Conservation (phyloP, 2,113 vertebrate genomes). For the Psammodynastes pulverulentus region DNA sequence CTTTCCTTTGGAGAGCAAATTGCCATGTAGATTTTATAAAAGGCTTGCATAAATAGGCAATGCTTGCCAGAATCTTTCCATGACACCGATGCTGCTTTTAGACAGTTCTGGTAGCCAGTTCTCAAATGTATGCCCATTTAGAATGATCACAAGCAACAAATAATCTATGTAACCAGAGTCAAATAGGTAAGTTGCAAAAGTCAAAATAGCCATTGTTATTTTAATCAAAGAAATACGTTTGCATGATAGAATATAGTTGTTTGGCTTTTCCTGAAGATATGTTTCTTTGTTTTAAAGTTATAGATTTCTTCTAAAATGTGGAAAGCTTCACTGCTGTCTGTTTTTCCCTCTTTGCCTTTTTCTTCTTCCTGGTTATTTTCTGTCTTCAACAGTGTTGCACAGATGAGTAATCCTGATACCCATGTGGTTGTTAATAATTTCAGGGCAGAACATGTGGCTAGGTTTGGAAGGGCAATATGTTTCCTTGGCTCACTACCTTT, state of each 20-base stretch:
- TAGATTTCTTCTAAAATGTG: background rate
- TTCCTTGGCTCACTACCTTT: background rate
- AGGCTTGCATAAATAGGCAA: background rate
- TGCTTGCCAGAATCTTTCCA: background rate
- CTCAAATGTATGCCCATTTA: background rate
- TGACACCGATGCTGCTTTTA: background rate
- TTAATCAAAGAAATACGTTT: background rate
- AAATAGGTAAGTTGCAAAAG: background rate
- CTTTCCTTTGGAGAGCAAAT: background rate
- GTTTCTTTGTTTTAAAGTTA: background rate
- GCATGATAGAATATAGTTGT: background rate
- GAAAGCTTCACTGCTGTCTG: background rate
- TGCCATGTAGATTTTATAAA: background rate
- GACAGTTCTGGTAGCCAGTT: background rate
- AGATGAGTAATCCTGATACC: background rate
- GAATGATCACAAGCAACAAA: background rate
- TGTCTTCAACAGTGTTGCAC: background rate
- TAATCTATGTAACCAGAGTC: background rate
- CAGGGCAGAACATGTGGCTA: background rate
- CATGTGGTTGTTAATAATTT: background rate
- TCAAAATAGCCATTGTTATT: background rate
- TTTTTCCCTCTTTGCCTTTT: background rate
- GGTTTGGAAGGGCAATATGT: background rate
- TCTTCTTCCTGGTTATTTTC: background rate
- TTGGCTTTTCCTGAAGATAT: background rate